Evolutionary conservation across 2,888 invertebrate species (phyloP).

Genomic region (Drosophila eohydei): DNA sequence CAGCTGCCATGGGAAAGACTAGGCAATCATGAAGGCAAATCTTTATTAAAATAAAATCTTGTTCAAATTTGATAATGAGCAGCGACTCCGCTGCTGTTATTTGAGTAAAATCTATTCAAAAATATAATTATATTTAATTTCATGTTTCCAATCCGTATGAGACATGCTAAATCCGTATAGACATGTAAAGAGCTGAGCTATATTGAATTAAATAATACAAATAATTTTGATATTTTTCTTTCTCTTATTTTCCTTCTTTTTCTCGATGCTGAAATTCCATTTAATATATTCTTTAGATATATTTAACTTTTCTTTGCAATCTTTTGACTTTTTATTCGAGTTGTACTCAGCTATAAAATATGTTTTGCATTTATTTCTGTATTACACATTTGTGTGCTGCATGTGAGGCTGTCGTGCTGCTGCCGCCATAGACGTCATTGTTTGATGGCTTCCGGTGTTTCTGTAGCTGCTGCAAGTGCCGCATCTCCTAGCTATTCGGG

Average conservation of each 20-base stretch:
- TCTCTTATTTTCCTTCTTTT: not conserved
- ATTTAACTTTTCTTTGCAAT: constrained; percentile 21
- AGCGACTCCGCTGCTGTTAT: too few species aligned
- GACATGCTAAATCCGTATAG: too few species aligned
- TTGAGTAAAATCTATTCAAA: too few species aligned
- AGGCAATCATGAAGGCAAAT: too few species aligned
- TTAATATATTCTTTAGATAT: constrained; percentile 6
- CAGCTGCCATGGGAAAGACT: too few species aligned
- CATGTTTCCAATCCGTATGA: too few species aligned
- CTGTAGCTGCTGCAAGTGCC: constrained; percentile 46
- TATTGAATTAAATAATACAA: too few species aligned
- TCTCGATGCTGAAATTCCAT: not conserved
- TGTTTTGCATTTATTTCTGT: constrained; percentile 20
- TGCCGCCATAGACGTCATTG: constrained; percentile 60
- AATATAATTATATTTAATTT: too few species aligned
- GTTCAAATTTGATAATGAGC: too few species aligned
- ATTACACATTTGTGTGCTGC: constrained; percentile 4
- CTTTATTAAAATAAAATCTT: too few species aligned
- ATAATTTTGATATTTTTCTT: not conserved
- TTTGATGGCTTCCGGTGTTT: constrained; percentile 74
- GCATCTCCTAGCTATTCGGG: constrained; percentile 67
- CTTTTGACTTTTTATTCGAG: constrained; percentile 19
- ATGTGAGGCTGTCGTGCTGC: constrained; percentile 38
- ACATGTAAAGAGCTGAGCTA: too few species aligned
- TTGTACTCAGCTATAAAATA: constrained; percentile 1